phyloP scores from a whole-genome alignment of 2,888 invertebrate species.

The Cerceris ruficornis region DNA sequence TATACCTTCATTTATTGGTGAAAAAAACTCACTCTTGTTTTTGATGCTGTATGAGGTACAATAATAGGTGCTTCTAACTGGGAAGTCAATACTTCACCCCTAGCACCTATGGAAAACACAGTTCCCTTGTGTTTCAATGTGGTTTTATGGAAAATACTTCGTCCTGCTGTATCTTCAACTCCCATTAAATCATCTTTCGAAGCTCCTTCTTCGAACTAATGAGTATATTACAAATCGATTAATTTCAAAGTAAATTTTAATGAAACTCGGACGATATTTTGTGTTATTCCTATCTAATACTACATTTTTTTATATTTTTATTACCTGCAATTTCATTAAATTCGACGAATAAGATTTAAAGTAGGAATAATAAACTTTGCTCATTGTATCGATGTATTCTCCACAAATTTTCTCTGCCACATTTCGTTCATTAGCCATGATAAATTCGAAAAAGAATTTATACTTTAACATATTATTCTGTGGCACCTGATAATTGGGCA shows the following conservation, averaged over 20 bases:
- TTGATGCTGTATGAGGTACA: slow-evolving; percentile 97
- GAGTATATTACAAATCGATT: slow-evolving; percentile 13
- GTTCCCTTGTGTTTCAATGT: slow-evolving; percentile 95
- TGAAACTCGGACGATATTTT: not conserved
- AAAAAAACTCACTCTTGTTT: slow-evolving; percentile 85
- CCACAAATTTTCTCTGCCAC: slow-evolving; percentile 97
- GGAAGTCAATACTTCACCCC: slow-evolving; percentile 94
- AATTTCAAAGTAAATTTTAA: too few species aligned
- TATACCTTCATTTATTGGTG: too few species aligned
- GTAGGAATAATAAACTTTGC: slow-evolving; percentile 97
- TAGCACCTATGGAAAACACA: slow-evolving; percentile 96
- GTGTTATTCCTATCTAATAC: not conserved
- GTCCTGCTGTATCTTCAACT: slow-evolving; percentile 93
- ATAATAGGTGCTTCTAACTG: slow-evolving; percentile 97
- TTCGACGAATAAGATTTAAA: slow-evolving; percentile 96
- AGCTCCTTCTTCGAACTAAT: slow-evolving; percentile 94
- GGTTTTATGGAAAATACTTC: slow-evolving; percentile 92
- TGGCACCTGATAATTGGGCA: slow-evolving; percentile 99
- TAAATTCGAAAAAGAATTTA: slow-evolving; percentile 99
- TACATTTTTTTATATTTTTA: not conserved
- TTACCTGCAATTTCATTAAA: slow-evolving; percentile 92
- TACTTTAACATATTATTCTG: slow-evolving; percentile 98
- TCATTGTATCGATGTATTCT: slow-evolving; percentile 98
- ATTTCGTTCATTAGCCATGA: slow-evolving; percentile 96
- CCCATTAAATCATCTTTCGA: slow-evolving; percentile 98